phyloP scores from a whole-genome alignment of 2,888 invertebrate species.

The Mylabris sibirica region DNA sequence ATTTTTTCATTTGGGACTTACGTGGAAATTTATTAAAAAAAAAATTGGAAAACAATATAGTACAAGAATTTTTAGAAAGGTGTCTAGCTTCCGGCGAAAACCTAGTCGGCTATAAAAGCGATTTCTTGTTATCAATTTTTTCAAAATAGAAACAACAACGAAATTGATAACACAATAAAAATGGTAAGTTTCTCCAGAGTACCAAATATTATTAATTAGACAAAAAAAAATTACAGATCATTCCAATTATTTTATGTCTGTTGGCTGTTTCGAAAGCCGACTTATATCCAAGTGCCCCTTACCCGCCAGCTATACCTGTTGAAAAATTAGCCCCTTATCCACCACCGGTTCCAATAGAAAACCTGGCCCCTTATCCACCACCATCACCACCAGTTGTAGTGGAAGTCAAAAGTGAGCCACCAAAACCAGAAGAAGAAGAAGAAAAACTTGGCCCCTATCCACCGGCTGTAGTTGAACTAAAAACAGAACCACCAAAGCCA shows the following conservation, averaged over 20 bases:
- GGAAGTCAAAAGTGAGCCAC: neutral
- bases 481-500: neutral
- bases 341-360: neutral
- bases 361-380: neutral
- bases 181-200: neutral
- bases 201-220: neutral
- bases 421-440: neutral
- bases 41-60: neutral
- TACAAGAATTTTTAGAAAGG: constrained; percentile 7
- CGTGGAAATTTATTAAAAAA: neutral
- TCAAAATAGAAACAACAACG: constrained; percentile 1
- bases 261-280: constrained; percentile 7
- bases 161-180: constrained; percentile 9
- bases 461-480: neutral
- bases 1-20: too few relatives aligned
- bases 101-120: constrained; percentile 18
- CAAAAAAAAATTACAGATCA: constrained; percentile 7
- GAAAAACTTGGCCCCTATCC: neutral
- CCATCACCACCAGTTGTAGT: neutral
- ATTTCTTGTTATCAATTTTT: constrained; percentile 13
- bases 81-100: constrained; percentile 10
- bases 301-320: constrained; percentile 1
- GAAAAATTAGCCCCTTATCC: constrained; percentile 1
- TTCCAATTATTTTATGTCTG: neutral
- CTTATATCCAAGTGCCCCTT: neutral